phyloP scores from a whole-genome alignment of 2,113 vertebrate genomes.

The Hypomesus transpacificus region DNA sequence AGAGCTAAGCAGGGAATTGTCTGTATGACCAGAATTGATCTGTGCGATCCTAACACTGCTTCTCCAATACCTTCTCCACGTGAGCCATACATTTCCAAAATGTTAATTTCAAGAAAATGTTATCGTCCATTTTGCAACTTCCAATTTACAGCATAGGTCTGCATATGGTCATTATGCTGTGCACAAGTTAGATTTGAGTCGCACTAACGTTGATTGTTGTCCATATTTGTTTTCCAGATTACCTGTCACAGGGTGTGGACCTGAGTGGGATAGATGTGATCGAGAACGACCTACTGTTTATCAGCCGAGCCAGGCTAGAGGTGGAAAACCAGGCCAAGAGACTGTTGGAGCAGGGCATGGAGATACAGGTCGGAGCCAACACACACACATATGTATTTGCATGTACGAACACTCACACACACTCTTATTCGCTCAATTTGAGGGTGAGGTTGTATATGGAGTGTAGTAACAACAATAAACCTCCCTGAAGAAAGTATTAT shows the following conservation, averaged over 20 bases:
- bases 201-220: not conserved
- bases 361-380: conserved; percentile 86
- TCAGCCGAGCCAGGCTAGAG: conserved; percentile 92
- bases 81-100: too few relatives aligned
- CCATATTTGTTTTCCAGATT: conserved; percentile 76
- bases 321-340: conserved; percentile 97
- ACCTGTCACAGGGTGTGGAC: conserved; percentile 94
- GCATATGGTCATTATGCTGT: too few relatives aligned
- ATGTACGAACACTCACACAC: not conserved
- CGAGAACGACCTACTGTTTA: conserved; percentile 92
- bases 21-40: too few relatives aligned
- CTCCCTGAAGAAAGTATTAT: too few relatives aligned
- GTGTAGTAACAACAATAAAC: not conserved
- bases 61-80: too few relatives aligned
- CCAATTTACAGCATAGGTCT: too few relatives aligned
- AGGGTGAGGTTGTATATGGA: not conserved
- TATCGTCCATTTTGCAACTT: too few relatives aligned
- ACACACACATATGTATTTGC: not conserved
- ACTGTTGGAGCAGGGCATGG: conserved; percentile 92
- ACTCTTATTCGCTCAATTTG: not conserved
- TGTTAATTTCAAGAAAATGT: too few relatives aligned
- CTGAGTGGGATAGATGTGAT: conserved; percentile 96
- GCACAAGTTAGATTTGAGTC: not conserved
- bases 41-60: too few relatives aligned
- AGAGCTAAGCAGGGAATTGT: too few relatives aligned